Conservation (phyloP, 2,888 invertebrate genomes). For the Congeria kusceri region DNA sequence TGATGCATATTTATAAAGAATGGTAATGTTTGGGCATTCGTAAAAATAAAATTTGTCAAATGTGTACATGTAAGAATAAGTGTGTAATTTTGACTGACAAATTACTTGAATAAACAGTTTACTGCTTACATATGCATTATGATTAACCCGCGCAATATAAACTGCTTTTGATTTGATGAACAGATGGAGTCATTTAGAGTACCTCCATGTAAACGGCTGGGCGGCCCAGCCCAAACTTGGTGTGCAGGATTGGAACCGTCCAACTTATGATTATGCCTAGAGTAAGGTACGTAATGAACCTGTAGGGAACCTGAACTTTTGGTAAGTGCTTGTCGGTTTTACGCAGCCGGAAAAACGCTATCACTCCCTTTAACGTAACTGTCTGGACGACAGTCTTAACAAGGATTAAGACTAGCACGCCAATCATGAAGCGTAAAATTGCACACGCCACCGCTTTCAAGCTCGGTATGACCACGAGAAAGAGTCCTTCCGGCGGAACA, state of each 20-base stretch:
- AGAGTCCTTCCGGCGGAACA: conserved; percentile 41
- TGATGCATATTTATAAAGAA: too few relatives aligned
- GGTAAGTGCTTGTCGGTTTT: conserved; percentile 74
- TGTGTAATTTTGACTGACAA: too few relatives aligned
- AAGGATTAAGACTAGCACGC: conserved; percentile 61
- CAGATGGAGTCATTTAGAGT: conserved; percentile 31
- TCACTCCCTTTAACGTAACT: conserved; percentile 68
- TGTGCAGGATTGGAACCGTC: conserved; percentile 70
- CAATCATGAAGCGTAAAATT: conserved; percentile 71
- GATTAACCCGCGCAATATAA: too few relatives aligned
- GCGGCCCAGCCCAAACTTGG: conserved; percentile 72
- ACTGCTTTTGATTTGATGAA: too few relatives aligned
- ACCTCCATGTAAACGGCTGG: conserved; percentile 71
- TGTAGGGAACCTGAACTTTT: conserved; percentile 70
- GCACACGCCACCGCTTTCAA: conserved; percentile 65
- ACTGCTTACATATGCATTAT: too few relatives aligned
- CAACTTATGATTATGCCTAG: conserved; percentile 70
- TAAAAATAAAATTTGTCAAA: too few relatives aligned
- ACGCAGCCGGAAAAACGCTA: conserved; percentile 69
- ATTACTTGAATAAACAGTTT: too few relatives aligned
- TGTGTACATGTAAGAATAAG: too few relatives aligned
- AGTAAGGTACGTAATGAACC: conserved; percentile 72
- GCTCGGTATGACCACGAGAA: conserved; percentile 64
- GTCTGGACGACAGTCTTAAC: conserved; percentile 65
- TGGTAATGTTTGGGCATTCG: too few relatives aligned